These are phyloP conservation scores for Thera obeliscata DNA, from an alignment of 2,888 invertebrate genomes.

Conservation along the genomic window DNA sequence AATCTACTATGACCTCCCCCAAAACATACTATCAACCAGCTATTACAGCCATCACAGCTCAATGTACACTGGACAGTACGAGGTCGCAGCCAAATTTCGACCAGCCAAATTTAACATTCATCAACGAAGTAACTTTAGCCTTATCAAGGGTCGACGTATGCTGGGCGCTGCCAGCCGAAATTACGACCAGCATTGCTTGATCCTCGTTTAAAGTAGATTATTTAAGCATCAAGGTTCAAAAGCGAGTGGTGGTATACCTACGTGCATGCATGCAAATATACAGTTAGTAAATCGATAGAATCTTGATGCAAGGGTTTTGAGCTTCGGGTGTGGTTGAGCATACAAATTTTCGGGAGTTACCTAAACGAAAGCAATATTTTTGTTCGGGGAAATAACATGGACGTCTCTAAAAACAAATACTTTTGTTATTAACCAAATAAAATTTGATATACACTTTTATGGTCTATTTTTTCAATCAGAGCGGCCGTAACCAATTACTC, in stretches of 20 bases:
- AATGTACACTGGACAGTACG: constrained; percentile 18
- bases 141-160: constrained; percentile 10
- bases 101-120: constrained; percentile 11
- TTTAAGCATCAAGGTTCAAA: constrained; percentile 51
- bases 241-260: constrained; percentile 55
- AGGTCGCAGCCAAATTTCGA: constrained; percentile 22
- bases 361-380: too few species aligned
- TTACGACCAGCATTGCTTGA: constrained; percentile 56
- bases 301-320: constrained; percentile 23
- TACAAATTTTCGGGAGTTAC: constrained; percentile 11
- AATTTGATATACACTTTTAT: too few species aligned
- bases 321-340: constrained; percentile 9
- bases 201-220: constrained; percentile 42
- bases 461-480: too few species aligned
- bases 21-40: constrained; percentile 45
- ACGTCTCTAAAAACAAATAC: too few species aligned
- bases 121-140: neutral
- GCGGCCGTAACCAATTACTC: too few species aligned
- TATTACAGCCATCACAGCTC: constrained; percentile 51
- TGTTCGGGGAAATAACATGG: too few species aligned
- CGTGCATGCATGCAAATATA: constrained; percentile 83
- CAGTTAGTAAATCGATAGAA: constrained; percentile 78
- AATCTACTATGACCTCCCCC: constrained; percentile 60
- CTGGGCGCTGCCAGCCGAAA: constrained; percentile 10
- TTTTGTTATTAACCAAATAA: too few species aligned